Percentiles rank a stretch among this genome's conserved stretches.
These are phyloP conservation scores for Silurus lanzhouensis DNA, from an alignment of 2,797 vertebrate genomes.

Conservation along the genomic window DNA sequence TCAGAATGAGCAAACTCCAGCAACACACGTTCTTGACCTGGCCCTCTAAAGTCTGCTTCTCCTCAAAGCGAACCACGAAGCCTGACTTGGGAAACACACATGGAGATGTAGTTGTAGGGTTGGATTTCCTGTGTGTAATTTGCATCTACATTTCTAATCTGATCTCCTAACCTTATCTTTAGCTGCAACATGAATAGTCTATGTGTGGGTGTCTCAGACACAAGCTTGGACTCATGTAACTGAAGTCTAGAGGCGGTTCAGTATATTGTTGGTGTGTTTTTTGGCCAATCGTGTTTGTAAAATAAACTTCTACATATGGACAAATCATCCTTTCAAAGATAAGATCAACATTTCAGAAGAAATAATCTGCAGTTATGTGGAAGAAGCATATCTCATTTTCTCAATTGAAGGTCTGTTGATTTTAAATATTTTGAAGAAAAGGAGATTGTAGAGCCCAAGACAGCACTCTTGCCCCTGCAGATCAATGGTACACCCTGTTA, in stretches of 20 bases:
- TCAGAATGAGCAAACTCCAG: conserved; percentile 67
- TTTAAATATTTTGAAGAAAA: too few relatives aligned
- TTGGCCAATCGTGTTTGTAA: not conserved
- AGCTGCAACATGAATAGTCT: not conserved
- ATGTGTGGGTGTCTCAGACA: not conserved
- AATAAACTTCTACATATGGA: not conserved
- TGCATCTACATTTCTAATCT: too few relatives aligned
- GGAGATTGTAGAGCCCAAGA: not conserved
- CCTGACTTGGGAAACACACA: conserved; percentile 67
- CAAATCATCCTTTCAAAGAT: not conserved
- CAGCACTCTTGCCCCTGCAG: not conserved
- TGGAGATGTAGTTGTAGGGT: not conserved
- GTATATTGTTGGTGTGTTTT: not conserved
- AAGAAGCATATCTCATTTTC: not conserved
- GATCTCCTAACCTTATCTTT: not conserved
- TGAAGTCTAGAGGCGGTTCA: not conserved
- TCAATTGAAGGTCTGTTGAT: not conserved
- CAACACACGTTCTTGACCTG: conserved; percentile 69
- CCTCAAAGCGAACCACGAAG: conserved; percentile 71
- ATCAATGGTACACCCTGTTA: not conserved
- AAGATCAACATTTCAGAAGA: not conserved
- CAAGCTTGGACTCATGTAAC: not conserved
- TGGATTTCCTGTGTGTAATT: not conserved
- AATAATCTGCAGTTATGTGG: not conserved
- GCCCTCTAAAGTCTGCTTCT: conserved; percentile 67